A percentile compares a stretch with the other conserved stretches of the same genome.
Evolutionary conservation across 2,888 invertebrate species (phyloP).

Genomic region (Halocaridina rubra): DNA sequence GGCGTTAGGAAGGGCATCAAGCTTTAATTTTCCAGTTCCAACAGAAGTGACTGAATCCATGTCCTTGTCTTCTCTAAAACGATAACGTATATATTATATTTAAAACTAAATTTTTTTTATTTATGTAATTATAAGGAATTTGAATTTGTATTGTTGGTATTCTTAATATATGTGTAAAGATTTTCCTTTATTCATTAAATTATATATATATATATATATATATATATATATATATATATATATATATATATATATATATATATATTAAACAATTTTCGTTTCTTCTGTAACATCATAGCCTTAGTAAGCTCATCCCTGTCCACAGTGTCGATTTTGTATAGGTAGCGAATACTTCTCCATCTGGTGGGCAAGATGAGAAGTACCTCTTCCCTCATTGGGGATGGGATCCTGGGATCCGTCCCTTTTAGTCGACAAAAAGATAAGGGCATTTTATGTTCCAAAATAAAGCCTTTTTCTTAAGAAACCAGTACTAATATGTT

Average conservation of each 20-base stretch:
- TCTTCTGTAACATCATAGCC: not conserved
- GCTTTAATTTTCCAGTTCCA: too few relatives aligned
- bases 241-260: not conserved
- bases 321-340: not conserved
- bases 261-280: not conserved
- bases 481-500: too few relatives aligned
- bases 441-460: not conserved
- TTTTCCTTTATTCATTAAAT: not conserved
- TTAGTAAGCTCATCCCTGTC: not conserved
- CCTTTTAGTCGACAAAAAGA: not conserved
- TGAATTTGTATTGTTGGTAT: too few relatives aligned
- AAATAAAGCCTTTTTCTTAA: not conserved
- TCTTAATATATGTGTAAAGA: too few relatives aligned
- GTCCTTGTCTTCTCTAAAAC: not conserved
- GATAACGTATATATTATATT: not conserved
- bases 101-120: not conserved
- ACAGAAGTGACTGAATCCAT: not conserved
- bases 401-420: not conserved
- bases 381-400: constrained; percentile 5
- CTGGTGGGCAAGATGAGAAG: constrained; percentile 23
- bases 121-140: too few relatives aligned
- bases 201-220: not conserved
- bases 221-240: not conserved
- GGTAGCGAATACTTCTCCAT: constrained; percentile 29
- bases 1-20: too few relatives aligned